Evolutionary conservation across 2,797 vertebrate genomes (phyloP).

Genomic region (Neomorphus geoffroyi): DNA sequence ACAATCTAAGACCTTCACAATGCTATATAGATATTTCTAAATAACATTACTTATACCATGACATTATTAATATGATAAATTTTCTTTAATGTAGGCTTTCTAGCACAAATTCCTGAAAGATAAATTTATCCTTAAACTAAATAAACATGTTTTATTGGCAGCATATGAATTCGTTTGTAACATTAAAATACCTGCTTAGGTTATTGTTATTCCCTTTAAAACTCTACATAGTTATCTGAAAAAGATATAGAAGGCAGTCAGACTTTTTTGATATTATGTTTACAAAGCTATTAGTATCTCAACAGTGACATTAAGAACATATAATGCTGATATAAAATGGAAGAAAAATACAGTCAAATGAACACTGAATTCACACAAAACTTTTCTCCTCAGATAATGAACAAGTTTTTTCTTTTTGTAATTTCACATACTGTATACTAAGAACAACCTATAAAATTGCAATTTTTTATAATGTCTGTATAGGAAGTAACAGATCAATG

Average conservation of each 20-base stretch:
- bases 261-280: neutral
- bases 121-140: constrained; percentile 24
- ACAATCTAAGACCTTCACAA: neutral
- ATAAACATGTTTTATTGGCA: constrained; percentile 22
- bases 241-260: neutral
- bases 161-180: neutral
- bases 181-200: neutral
- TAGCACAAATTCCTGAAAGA: neutral
- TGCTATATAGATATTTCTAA: neutral
- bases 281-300: constrained; percentile 15
- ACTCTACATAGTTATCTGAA: neutral
- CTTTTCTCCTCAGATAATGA: neutral
- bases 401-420: neutral
- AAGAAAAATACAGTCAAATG: constrained; percentile 10
- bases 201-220: constrained; percentile 15
- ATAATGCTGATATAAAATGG: neutral
- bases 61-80: neutral
- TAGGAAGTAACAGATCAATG: neutral
- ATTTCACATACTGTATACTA: neutral
- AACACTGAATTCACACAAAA: constrained; percentile 22
- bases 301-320: neutral
- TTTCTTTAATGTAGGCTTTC: neutral
- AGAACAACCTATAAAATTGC: neutral
- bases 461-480: neutral
- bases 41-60: neutral